Base-by-base conservation (phyloP, 2,888 invertebrate genomes). In the Dinocampus coccinellae region DNA sequence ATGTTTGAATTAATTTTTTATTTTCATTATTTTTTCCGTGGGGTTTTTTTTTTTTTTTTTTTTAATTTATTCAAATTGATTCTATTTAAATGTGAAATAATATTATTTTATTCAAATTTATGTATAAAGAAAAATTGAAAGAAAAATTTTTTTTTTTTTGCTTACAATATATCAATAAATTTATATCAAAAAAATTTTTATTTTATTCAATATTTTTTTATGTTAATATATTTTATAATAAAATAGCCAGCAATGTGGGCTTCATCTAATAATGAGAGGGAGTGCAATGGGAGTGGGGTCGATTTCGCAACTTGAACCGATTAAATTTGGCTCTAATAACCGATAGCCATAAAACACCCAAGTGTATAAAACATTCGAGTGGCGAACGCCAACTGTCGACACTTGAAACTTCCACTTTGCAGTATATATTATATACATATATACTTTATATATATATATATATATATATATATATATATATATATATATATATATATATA, bases 351-450 rank as follows among this genome's bases (percentile, higher is more conserved):
- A 53, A 66, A 69, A 58, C 58, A 58, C 58, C 58, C 58, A 3
- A n/a, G 47, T n/a, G n/a, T 47, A 20, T 47, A 20, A 29, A 58
- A 77, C 77, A 77, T 75, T 86, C 83, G 76, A 87, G 85, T 86
- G 82, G 82, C 81, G 83, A 83, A 83, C 83, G 83, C 87, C 87
- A 87, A 87, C 87, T 87, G 87, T 87, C 86, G 86, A 80, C 81
- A 83, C 86, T 86, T 79, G 79, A 83, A 74, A 79, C 78, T 78
- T 47, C 47, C 9, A 47, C 47, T 47, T 47, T 1, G 16, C 47
- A n/a, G 6, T 47, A 16, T 47, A 47, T 16, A 16, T n/a, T 26
- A 22, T 62, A 29, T 7, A 29, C 29, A 4, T 7, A 29, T 4
- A 29, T 4, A 7, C 29, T 62, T n/a, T 63, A 42, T 20, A 26